These are phyloP conservation scores for Rotaria socialis DNA, from an alignment of 2,888 invertebrate genomes.

Conservation along the genomic window DNA sequence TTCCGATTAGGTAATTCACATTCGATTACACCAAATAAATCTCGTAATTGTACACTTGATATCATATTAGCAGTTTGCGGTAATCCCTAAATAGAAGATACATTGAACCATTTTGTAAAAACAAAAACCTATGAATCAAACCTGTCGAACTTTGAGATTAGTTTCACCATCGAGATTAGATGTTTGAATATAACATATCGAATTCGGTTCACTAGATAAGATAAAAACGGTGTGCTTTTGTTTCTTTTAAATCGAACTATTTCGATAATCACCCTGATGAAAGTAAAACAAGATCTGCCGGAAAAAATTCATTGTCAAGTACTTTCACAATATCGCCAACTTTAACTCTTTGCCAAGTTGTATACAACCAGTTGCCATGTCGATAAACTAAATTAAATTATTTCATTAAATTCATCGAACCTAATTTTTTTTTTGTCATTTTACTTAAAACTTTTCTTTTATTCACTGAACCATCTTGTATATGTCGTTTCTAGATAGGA, in stretches of 20 bases:
- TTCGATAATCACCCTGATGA: slow-evolving; percentile 72
- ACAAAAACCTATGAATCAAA: background rate
- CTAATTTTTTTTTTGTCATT: no score
- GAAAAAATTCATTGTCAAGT: slow-evolving; percentile 85
- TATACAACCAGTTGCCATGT: slow-evolving; percentile 27
- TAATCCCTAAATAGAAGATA: slow-evolving; percentile 63
- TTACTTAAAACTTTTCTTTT: slow-evolving; percentile 24
- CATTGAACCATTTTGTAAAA: no score
- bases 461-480: slow-evolving; percentile 37
- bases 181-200: slow-evolving; percentile 97
- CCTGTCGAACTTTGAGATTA: slow-evolving; percentile 90
- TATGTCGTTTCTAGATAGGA: slow-evolving; percentile 24
- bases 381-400: slow-evolving; percentile 37
- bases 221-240: background rate
- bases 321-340: slow-evolving; percentile 93
- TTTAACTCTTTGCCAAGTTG: slow-evolving; percentile 71
- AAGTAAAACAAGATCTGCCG: slow-evolving; percentile 85
- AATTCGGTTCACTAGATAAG: slow-evolving; percentile 79
- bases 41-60: slow-evolving; percentile 69
- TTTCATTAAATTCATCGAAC: no score
- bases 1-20: slow-evolving; percentile 93
- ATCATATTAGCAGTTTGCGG: slow-evolving; percentile 72
- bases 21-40: slow-evolving; percentile 75
- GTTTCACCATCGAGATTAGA: slow-evolving; percentile 98
- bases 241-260: background rate